These are phyloP conservation scores for Dryobotodes eremita DNA, from an alignment of 2,888 invertebrate species.

Conservation along the genomic window DNA sequence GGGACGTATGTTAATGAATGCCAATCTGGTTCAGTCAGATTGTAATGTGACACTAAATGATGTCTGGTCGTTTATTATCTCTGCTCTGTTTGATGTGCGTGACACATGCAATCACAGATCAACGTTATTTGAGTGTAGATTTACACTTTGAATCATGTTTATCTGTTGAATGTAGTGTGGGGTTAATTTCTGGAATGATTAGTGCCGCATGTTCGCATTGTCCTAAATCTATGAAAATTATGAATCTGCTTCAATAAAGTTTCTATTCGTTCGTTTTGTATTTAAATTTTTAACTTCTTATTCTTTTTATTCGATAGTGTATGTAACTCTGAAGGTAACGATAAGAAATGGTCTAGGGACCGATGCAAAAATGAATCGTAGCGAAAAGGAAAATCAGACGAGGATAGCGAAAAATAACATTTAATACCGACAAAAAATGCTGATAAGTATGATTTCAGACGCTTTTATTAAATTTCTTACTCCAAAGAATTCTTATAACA, in stretches of 20 bases:
- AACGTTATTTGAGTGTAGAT: conserved; percentile 62
- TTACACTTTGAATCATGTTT: conserved; percentile 57
- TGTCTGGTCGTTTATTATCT: conserved; percentile 81
- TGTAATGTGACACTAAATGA: conserved; percentile 82
- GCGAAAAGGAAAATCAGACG: neutral
- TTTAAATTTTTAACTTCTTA: neutral
- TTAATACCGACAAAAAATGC: conserved; percentile 17
- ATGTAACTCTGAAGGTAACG: too few relatives aligned
- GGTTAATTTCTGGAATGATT: conserved; percentile 39
- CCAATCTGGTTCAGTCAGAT: conserved; percentile 59
- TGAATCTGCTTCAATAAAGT: too few relatives aligned
- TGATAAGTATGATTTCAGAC: conserved; percentile 18
- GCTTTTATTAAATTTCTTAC: conserved; percentile 51
- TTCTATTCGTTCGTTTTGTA: neutral
- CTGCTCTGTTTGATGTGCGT: conserved; percentile 72
- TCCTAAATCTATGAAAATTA: conserved; percentile 2
- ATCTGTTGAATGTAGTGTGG: conserved; percentile 32
- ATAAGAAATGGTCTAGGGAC: neutral
- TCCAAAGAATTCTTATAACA: conserved; percentile 40
- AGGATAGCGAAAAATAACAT: neutral
- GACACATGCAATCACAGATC: conserved; percentile 75
- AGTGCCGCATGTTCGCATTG: neutral
- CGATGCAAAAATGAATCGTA: neutral
- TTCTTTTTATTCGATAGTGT: neutral
- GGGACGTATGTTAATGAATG: conserved; percentile 72